These are phyloP conservation scores for Lathamus discolor DNA, from an alignment of 2,113 vertebrate species.

Conservation along the genomic window DNA sequence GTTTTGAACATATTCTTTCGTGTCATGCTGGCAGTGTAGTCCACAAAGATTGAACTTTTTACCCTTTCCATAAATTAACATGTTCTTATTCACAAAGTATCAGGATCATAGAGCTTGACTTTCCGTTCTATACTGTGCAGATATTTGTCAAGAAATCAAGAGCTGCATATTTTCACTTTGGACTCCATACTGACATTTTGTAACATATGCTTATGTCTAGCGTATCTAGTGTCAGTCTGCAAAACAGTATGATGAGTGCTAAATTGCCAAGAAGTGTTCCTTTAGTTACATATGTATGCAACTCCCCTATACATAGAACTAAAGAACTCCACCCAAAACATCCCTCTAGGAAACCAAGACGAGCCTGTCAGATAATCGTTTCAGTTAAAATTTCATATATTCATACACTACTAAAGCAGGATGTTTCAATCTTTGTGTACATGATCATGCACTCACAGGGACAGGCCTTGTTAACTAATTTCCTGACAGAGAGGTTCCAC, in stretches of 20 bases:
- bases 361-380: neutral
- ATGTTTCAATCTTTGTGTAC: neutral
- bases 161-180: slow-evolving; percentile 23
- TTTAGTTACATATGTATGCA: neutral
- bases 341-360: neutral
- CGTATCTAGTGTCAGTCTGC: neutral
- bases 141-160: slow-evolving; percentile 12
- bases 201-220: slow-evolving; percentile 61
- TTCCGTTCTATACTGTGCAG: neutral
- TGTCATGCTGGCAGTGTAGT: accelerated
- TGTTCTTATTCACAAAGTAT: slow-evolving; percentile 10
- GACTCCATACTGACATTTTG: slow-evolving; percentile 19
- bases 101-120: neutral
- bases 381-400: neutral
- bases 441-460: neutral
- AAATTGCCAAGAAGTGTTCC: neutral
- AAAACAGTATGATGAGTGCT: neutral
- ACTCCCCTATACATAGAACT: neutral
- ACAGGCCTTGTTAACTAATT: neutral
- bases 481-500: neutral
- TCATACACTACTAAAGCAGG: neutral
- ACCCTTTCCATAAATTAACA: neutral
- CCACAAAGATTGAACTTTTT: neutral
- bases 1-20: neutral
- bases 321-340: neutral